Percentiles rank a stretch among this genome's conserved stretches.
These are phyloP conservation scores for Aphodius sticticus DNA, from an alignment of 2,888 invertebrate species.

Conservation along the genomic window DNA sequence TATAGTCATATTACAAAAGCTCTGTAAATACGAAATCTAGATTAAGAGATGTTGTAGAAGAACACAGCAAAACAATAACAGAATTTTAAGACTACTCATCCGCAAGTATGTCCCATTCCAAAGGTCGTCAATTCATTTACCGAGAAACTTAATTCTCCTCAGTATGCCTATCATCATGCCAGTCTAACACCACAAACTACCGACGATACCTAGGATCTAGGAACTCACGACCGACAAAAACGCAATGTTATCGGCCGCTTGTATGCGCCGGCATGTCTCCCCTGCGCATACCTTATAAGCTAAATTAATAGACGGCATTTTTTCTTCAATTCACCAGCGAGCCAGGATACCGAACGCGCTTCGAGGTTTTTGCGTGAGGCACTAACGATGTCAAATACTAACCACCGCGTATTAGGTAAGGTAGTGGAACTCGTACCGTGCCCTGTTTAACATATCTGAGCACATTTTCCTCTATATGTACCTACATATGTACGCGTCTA, in stretches of 20 bases:
- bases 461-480: conserved; percentile 16
- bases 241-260: not conserved
- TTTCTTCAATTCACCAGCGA: conserved; percentile 6
- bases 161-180: not conserved
- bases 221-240: not conserved
- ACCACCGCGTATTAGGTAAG: conserved; percentile 29
- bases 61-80: no score
- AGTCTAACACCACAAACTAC: not conserved
- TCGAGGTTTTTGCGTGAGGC: conserved; percentile 11
- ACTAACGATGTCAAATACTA: conserved; percentile 17
- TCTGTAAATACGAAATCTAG: no score
- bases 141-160: not conserved
- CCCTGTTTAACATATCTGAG: conserved; percentile 31
- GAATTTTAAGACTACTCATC: no score
- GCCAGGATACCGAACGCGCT: not conserved
- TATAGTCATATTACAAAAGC: no score
- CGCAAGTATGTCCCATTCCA: not conserved
- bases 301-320: conserved; percentile 16
- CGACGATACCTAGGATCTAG: not conserved
- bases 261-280: not conserved
- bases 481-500: conserved; percentile 17
- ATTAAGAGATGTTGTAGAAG: no score
- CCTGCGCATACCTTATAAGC: conserved; percentile 9
- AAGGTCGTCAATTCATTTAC: not conserved
- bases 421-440: conserved; percentile 20